These are phyloP conservation scores for Hypocryptadius cinnamomeus DNA, from an alignment of 2,113 vertebrate species.

Conservation along the genomic window DNA sequence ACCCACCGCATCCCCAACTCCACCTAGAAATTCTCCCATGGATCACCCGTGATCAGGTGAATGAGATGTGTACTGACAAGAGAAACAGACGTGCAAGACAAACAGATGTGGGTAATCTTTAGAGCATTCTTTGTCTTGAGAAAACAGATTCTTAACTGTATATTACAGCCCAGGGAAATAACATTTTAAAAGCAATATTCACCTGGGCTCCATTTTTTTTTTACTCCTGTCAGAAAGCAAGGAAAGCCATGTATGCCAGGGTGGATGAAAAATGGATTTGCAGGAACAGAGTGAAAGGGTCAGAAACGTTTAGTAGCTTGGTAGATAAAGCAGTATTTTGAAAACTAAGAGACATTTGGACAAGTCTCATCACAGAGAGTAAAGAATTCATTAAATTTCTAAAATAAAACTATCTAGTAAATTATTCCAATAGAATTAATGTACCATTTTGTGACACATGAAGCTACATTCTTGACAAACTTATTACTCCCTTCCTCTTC, in stretches of 20 bases:
- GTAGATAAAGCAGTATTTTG: background rate
- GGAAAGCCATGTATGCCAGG: background rate
- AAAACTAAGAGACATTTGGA: background rate
- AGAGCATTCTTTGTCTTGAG: background rate
- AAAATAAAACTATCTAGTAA: background rate
- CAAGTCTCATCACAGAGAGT: background rate
- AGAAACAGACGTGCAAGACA: background rate
- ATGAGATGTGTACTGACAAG: background rate
- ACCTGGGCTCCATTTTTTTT: background rate
- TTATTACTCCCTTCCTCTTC: background rate
- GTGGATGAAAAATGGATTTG: background rate
- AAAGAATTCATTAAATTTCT: background rate
- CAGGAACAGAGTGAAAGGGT: background rate
- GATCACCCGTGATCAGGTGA: background rate
- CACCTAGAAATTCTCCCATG: background rate
- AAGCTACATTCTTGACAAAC: background rate
- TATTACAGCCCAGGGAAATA: background rate
- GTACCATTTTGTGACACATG: background rate
- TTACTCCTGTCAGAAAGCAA: background rate
- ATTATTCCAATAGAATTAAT: background rate
- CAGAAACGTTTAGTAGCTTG: background rate
- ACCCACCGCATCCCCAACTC: rapidly evolving
- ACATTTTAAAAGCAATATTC: background rate
- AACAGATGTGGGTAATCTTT: background rate
- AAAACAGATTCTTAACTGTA: background rate